Evolutionary conservation across 1,140 invertebrate genomes (phyloP).

Genomic region (Leptinotarsa lineolata): DNA sequence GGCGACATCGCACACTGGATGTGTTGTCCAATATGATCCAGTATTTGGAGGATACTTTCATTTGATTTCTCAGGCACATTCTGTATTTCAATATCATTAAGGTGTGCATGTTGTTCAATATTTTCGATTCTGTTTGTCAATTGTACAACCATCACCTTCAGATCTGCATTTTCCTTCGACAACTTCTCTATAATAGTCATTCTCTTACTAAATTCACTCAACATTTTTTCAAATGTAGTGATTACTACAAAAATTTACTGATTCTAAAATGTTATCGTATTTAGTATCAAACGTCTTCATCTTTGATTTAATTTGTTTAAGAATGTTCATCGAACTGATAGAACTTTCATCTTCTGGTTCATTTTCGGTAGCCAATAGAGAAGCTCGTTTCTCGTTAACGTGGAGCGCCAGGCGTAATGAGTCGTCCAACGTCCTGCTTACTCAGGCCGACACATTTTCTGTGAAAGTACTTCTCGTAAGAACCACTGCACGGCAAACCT

Average conservation of each 20-base stretch:
- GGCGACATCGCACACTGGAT: constrained; percentile 5
- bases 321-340: not conserved
- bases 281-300: not conserved
- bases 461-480: constrained; percentile 8
- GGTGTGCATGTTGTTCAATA: constrained; percentile 10
- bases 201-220: constrained; percentile 1
- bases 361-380: not conserved
- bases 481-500: constrained; percentile 3
- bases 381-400: not conserved
- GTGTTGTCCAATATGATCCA: constrained; percentile 12
- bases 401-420: not conserved
- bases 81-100: constrained; percentile 5
- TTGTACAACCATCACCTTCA: constrained; percentile 2
- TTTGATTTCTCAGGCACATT: constrained; percentile 15
- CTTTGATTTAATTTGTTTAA: not conserved
- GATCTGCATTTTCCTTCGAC: constrained; percentile 7
- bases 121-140: not conserved
- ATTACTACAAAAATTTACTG: not conserved
- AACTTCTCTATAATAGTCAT: not conserved
- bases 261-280: constrained; percentile 9
- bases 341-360: not conserved
- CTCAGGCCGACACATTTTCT: not conserved
- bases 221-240: not conserved
- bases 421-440: not conserved
- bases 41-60: not conserved